Base-by-base conservation (phyloP, 2,113 vertebrate genomes). In the Chascanopsetta lugubris region DNA sequence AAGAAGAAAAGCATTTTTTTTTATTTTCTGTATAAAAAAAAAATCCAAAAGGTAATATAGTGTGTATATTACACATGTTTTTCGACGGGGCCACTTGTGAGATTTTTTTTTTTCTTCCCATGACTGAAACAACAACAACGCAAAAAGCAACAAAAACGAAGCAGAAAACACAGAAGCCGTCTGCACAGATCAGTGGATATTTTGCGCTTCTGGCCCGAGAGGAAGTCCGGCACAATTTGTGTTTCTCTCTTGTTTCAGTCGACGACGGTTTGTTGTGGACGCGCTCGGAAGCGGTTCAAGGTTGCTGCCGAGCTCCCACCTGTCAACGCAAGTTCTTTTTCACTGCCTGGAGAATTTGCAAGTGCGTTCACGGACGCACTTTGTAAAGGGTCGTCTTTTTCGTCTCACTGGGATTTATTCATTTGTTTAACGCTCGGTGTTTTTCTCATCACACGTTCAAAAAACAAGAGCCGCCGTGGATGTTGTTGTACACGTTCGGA, bases 61-160 rank as follows among this genome's bases (percentile, higher is more conserved):
- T 95, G 95, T 98, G 95, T 96, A 95, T 95, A 95, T 95, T 94
- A 95, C 94, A 97, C 94, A 88, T 91, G 48, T 94, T 94, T 38
- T 82, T 75, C 65, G 90, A 91, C 76, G 91, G 92, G 91, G 71
- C 93, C 93, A 92, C 92, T 93, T 94, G 90, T 87, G 90, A 92
- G 93, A 91, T 92, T 95, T 92, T 93, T 94, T 93, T 45, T 91
- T 88, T 29, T 25, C 26, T 45, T 32, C n/a, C 6, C 91, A 89
- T 91, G 87, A 91, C 75, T 63, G n/a, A 66, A 77, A 82, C 88
- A 74, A 68, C 47, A 71, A n/a, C n/a, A n/a, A n/a, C n/a, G n/a
- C n/a, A n/a, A 85, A 59, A 80, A 72, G 59, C 75, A 80, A 80
- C 75, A 55, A 72, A 74, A 79, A 74, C n/a, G 4, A 85, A 46